Conservation (phyloP, 2,113 vertebrate genomes). For the Gambusia holbrooki region DNA sequence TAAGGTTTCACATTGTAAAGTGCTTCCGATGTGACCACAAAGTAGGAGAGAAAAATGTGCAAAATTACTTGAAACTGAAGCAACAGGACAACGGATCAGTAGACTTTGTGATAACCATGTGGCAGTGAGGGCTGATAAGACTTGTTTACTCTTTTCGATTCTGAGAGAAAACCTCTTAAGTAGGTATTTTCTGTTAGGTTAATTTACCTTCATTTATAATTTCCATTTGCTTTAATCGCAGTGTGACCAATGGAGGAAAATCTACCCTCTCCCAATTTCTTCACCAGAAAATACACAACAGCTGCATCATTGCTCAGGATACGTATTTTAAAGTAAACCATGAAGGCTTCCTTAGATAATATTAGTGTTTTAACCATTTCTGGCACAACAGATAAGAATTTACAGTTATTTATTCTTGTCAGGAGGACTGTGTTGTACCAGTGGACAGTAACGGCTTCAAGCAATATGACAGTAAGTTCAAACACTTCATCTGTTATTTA, state of each 20-base stretch:
- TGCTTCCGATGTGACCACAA: not conserved
- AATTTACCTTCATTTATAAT: not conserved
- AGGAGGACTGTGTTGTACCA: slow-evolving; percentile 87
- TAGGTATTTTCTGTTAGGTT: too few species aligned
- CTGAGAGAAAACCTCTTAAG: not conserved
- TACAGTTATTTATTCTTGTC: slow-evolving; percentile 16
- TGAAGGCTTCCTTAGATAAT: not conserved
- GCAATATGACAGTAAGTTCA: slow-evolving; percentile 89
- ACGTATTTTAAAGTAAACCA: slow-evolving; percentile 91
- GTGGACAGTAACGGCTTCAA: slow-evolving; percentile 89
- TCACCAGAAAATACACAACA: slow-evolving; percentile 84
- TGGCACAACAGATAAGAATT: not conserved
- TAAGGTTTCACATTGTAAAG: not conserved
- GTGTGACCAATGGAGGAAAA: slow-evolving; percentile 95
- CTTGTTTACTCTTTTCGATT: slow-evolving; percentile 1
- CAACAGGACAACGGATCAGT: not conserved
- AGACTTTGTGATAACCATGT: slow-evolving; percentile 39
- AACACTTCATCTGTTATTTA: slow-evolving; percentile 5
- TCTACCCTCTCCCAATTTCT: slow-evolving; percentile 87
- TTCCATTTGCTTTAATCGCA: slow-evolving; percentile 52
- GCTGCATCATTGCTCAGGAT: slow-evolving; percentile 89
- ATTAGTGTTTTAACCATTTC: not conserved
- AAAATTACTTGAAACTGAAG: not conserved
- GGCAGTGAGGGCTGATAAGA: slow-evolving; percentile 34
- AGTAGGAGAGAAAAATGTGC: not conserved